phyloP scores from a whole-genome alignment of 1,140 invertebrate genomes.

The Aporrectodea caliginosa region DNA sequence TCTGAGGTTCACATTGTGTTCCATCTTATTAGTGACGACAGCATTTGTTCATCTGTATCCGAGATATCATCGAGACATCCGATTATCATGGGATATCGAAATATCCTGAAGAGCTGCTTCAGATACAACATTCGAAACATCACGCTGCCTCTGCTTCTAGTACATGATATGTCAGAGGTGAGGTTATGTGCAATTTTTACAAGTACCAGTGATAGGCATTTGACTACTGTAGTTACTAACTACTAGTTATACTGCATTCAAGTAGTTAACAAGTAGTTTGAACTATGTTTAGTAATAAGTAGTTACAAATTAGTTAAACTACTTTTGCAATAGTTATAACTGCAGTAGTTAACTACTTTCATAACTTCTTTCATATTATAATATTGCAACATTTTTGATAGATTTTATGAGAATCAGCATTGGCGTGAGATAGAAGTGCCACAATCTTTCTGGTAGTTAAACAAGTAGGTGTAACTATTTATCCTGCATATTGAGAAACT shows the following conservation, averaged over 20 bases:
- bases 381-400: neutral
- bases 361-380: neutral
- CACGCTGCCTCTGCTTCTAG: slow-evolving; percentile 84
- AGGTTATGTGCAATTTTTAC: neutral
- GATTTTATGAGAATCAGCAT: too few species aligned
- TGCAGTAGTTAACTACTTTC: neutral
- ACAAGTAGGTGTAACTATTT: too few species aligned
- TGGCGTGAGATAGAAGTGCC: too few species aligned
- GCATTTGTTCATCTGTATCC: slow-evolving; percentile 55
- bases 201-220: neutral
- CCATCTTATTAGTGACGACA: slow-evolving; percentile 72
- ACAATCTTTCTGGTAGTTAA: too few species aligned
- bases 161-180: slow-evolving; percentile 90
- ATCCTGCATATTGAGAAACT: too few species aligned
- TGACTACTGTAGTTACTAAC: neutral
- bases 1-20: slow-evolving; percentile 89
- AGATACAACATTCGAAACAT: slow-evolving; percentile 87
- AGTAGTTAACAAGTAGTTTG: neutral
- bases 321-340: too few species aligned
- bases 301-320: too few species aligned
- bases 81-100: slow-evolving; percentile 87
- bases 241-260: neutral
- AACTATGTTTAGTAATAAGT: neutral
- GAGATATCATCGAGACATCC: slow-evolving; percentile 95
- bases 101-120: slow-evolving; percentile 90